Base-by-base conservation (phyloP, 2,888 invertebrate genomes). In the Galerucella nymphaeae region DNA sequence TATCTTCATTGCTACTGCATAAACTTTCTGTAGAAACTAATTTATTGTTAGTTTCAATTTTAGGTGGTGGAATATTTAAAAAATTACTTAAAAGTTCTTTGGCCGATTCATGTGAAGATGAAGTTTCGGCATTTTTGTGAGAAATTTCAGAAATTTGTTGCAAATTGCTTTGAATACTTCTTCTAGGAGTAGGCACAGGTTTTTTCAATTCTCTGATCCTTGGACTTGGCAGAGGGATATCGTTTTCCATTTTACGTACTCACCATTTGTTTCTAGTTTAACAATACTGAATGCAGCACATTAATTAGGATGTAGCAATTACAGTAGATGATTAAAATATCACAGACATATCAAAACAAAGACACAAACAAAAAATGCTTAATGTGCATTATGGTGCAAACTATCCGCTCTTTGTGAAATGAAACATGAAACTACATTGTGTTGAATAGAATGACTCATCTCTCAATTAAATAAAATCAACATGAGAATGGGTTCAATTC, bases 101-200 rank as follows among this genome's bases (percentile, higher is more conserved):
- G 6, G 61, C 18, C 2, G 42, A 18, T 41, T 62, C 61, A 11
- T 41, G 14, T 8, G 38, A 38, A 61, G 16, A 1, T 2, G 38
- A 38, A 61, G 16, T 16, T 38, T 38, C 41, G 2, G 16, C 8
- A 23, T 18, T 50, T 45, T 23, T 41, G 18, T 48, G 48, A 18
- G 41, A 57, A 62, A 53, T 50, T 64, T 72, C 68, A 48, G 78
- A 58, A 48, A 72, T 72, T 63, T 75, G 75, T 58, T 69, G 11
- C 6, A 66, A 62, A 41, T 88, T 86, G n/a, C 66, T 50, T 23
- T 48, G 63, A 55, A 89, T 86, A 42, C 86, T 87, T 42, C 87
- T 87, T 71, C 90, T 87, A 41, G 90, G 90, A 42, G 89, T 86
- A 14, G 90, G 90, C 13, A 90, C 86, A 1, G 90, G 90, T 68